Evolutionary conservation across 2,113 vertebrate species (phyloP).

Genomic region (Tragelaphus strepsiceros): DNA sequence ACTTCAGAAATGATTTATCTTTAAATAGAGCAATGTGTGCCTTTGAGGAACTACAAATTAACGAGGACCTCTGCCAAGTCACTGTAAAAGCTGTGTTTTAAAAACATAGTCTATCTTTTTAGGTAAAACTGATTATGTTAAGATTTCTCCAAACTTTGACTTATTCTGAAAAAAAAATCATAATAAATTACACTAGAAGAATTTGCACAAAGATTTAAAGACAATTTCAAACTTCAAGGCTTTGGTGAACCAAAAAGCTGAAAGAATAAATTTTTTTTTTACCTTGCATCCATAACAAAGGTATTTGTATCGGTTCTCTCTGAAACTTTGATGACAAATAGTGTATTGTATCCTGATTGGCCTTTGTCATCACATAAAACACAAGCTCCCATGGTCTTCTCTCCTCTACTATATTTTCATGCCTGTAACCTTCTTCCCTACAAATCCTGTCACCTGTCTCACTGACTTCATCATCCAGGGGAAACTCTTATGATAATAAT

Average conservation of each 20-base stretch:
- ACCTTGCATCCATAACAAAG: not conserved
- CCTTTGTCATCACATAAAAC: not conserved
- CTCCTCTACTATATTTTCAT: not conserved
- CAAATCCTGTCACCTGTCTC: not conserved
- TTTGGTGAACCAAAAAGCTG: not conserved
- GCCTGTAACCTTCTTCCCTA: not conserved
- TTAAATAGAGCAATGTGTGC: not conserved
- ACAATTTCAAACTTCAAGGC: not conserved
- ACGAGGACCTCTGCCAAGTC: not conserved
- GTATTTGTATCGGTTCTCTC: not conserved
- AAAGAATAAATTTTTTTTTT: not conserved
- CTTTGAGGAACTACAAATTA: constrained; percentile 5
- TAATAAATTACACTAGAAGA: not conserved
- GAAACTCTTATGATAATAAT: not conserved
- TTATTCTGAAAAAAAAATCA: not conserved
- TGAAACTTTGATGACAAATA: not conserved
- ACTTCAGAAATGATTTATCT: constrained; percentile 23
- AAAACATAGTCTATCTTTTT: not conserved
- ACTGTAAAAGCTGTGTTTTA: not conserved
- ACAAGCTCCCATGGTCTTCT: not conserved
- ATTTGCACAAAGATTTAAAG: not conserved
- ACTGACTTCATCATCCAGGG: not conserved
- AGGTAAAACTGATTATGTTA: not conserved
- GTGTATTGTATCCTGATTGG: not conserved
- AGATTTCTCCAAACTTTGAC: not conserved